These are phyloP conservation scores for Pristionchus fissidentatus DNA, from an alignment of 2,888 invertebrate species.

Conservation along the genomic window DNA sequence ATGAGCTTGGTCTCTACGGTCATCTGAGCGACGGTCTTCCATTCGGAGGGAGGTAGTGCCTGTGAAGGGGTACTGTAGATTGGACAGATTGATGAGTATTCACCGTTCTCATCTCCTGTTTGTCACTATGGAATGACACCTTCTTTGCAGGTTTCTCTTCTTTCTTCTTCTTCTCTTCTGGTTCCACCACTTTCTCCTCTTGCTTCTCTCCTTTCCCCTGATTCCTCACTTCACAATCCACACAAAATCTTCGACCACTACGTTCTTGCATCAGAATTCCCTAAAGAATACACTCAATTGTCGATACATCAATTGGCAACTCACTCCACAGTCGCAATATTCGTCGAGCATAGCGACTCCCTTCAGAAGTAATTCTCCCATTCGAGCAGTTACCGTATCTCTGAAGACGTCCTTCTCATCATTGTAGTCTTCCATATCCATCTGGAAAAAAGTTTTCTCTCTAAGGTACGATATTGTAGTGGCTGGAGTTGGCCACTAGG, in stretches of 20 bases:
- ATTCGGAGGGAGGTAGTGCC: constrained; percentile 41
- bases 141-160: neutral
- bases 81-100: neutral
- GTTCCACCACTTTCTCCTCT: neutral
- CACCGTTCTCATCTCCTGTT: neutral
- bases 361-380: constrained; percentile 39
- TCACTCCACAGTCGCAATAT: constrained; percentile 40
- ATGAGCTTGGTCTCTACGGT: constrained; percentile 15
- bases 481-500: too few species aligned
- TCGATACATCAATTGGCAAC: neutral
- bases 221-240: constrained; percentile 35
- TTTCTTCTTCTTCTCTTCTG: neutral
- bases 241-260: neutral
- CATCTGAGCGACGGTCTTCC: constrained; percentile 39
- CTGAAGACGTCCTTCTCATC: neutral
- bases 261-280: constrained; percentile 33
- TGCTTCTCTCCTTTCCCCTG: neutral
- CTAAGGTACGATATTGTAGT: too few species aligned
- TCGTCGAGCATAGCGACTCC: constrained; percentile 44
- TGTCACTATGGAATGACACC: neutral
- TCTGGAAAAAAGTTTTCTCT: neutral
- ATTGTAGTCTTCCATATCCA: neutral
- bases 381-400: constrained; percentile 19
- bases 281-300: neutral
- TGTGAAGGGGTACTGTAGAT: neutral